phyloP scores from a whole-genome alignment of 1,140 invertebrate species.

The Drosophila biarmipes region DNA sequence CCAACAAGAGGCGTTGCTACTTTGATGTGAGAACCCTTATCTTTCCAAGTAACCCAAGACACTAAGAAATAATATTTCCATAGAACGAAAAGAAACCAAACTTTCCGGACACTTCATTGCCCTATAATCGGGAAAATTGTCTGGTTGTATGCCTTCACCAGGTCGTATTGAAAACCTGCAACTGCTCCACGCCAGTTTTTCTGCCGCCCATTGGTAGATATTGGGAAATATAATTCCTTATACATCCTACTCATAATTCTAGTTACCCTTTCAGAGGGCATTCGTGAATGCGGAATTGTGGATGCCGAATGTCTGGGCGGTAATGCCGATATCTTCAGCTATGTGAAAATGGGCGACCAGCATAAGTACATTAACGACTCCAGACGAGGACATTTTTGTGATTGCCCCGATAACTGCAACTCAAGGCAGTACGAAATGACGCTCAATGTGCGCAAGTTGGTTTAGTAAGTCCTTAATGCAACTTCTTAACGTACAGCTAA shows the following conservation, averaged over 20 bases:
- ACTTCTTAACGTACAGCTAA: neutral
- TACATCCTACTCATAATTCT: neutral
- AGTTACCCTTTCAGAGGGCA: conserved; percentile 16
- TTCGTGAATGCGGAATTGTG: conserved; percentile 50
- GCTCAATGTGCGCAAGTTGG: conserved; percentile 56
- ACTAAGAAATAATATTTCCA: neutral
- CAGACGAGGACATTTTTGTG: conserved; percentile 51
- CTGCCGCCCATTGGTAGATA: conserved; percentile 45
- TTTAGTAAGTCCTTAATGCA: conserved; percentile 34
- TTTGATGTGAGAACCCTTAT: conserved; percentile 64
- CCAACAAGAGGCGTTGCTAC: conserved; percentile 51
- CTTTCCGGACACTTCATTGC: conserved; percentile 26
- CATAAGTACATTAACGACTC: conserved; percentile 62
- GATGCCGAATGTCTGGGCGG: conserved; percentile 57
- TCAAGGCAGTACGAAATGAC: conserved; percentile 40
- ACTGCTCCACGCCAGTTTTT: conserved; percentile 53
- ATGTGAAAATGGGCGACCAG: conserved; percentile 53
- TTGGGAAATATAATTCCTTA: neutral
- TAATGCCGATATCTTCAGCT: conserved; percentile 63
- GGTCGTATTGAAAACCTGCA: conserved; percentile 49
- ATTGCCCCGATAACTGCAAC: conserved; percentile 62
- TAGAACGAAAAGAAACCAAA: conserved; percentile 53
- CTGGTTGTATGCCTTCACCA: conserved; percentile 54
- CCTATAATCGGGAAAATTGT: conserved; percentile 61
- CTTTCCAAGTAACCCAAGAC: accelerated